Evolutionary conservation across 2,113 vertebrate species (phyloP), one percentile per base, ranked within the genome.

Genomic region (Arothron firmamentum): DNA sequence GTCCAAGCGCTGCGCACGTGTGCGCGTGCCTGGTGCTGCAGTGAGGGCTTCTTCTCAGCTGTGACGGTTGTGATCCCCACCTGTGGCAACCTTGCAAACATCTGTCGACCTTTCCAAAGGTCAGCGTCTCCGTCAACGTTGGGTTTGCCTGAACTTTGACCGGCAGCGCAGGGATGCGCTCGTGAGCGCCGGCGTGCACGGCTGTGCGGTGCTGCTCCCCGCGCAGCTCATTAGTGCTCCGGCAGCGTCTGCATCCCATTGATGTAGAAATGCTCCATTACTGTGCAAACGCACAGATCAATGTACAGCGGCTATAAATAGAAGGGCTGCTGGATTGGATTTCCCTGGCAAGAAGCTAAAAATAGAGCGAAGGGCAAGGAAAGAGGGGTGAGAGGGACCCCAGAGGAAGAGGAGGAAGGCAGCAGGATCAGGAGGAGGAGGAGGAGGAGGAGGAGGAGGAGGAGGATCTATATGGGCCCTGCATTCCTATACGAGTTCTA

Each of bases 261-360:
- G 67, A 71, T 74, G 70, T 21, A 77, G 72, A 77, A 73, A 75
- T 47, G 67, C 80, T 59, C 47, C 46, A n/a, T 64, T 67, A 71
- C 54, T 56, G 17, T 55, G 63, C n/a, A 54, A 42, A 10, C 6
- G 70, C 72, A 57, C 14, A 48, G 74, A 79, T 83, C 78, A 72
- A 76, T 72, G 80, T 59, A 66, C 74, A 58, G 25, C 1, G 43
- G 56, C 61, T 87, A 85, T 73, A 62, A 67, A 73, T 87, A 85
- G 64, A 59, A n/a, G n/a, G 7, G 52, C 72, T 74, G 41, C 4
- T 53, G 77, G 45, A 67, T 78, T 65, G 85, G 82, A 83, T 83
- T 81, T 87, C 68, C 85, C 75, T 72, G 72, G 49, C 72, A 80
- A 58, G 9, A 25, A 63, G 72, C 80, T 87, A 83, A 71, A 83